phyloP scores from a whole-genome alignment of 2,113 vertebrate genomes.

The Myotis lucifugus region DNA sequence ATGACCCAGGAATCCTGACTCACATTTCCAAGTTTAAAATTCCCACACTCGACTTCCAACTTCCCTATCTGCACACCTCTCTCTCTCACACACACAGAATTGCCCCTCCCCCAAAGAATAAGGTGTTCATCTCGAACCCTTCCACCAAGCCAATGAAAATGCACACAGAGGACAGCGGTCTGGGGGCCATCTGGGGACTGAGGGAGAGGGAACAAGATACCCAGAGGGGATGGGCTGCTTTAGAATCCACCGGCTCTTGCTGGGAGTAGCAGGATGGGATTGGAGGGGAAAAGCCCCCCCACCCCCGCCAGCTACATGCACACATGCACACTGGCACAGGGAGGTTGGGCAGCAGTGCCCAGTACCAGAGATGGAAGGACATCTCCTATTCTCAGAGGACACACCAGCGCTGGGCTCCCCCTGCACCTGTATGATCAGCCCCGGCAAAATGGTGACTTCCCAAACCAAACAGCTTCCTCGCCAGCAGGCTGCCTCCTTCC shows the following conservation, averaged over 20 bases:
- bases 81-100: background rate
- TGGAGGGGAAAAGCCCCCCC: too few species aligned
- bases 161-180: background rate
- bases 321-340: background rate
- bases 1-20: background rate
- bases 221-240: background rate
- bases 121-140: background rate
- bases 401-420: background rate
- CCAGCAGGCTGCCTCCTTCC: background rate
- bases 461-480: background rate
- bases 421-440: background rate
- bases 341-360: background rate
- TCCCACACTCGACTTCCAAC: background rate
- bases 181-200: background rate
- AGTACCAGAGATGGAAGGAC: background rate
- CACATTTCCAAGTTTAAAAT: background rate
- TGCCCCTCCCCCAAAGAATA: background rate
- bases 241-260: background rate
- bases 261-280: rapidly evolving
- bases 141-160: background rate
- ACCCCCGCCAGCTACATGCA: background rate
- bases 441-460: background rate
- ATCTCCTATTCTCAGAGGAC: background rate
- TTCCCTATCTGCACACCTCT: background rate
- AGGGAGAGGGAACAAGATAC: background rate